These are phyloP conservation scores for Lasioglossum albipes DNA, from an alignment of 1,140 invertebrate genomes.

Conservation along the genomic window DNA sequence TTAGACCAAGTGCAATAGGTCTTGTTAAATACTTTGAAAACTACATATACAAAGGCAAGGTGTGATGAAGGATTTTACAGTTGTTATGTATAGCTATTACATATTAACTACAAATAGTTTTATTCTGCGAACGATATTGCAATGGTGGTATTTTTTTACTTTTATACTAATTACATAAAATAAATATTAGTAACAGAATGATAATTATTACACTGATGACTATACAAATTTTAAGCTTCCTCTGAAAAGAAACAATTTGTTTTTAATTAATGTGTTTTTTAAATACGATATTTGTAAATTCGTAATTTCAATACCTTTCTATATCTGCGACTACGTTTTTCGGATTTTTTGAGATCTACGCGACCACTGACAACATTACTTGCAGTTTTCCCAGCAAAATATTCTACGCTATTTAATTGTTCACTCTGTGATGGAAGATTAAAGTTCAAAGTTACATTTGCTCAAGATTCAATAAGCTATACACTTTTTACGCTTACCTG, in stretches of 20 bases:
- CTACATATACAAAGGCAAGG: conserved; percentile 41
- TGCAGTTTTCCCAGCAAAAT: conserved; percentile 85
- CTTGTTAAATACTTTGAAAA: conserved; percentile 74
- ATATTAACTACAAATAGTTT: not conserved
- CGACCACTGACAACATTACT: conserved; percentile 84
- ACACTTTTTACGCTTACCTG: conserved; percentile 80
- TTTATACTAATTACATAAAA: conserved; percentile 52
- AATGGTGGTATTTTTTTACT: not conserved
- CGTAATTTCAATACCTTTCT: conserved; percentile 81
- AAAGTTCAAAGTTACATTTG: conserved; percentile 3
- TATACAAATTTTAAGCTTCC: conserved; percentile 72
- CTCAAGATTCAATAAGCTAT: not conserved
- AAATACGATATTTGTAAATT: conserved; percentile 1
- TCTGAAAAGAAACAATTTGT: conserved; percentile 72
- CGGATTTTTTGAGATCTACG: conserved; percentile 84
- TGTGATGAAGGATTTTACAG: conserved; percentile 29
- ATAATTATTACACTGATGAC: conserved; percentile 68
- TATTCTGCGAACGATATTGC: not conserved
- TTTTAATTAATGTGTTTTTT: conserved; percentile 16
- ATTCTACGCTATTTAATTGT: conserved; percentile 86
- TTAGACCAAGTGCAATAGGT: conserved; percentile 83
- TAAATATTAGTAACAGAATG: conserved; percentile 65
- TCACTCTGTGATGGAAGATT: conserved; percentile 82
- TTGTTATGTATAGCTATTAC: conserved; percentile 4
- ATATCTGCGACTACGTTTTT: conserved; percentile 84